Evolutionary conservation across 1,140 invertebrate species (phyloP).

Genomic region (Acyrthosiphon pisum): DNA sequence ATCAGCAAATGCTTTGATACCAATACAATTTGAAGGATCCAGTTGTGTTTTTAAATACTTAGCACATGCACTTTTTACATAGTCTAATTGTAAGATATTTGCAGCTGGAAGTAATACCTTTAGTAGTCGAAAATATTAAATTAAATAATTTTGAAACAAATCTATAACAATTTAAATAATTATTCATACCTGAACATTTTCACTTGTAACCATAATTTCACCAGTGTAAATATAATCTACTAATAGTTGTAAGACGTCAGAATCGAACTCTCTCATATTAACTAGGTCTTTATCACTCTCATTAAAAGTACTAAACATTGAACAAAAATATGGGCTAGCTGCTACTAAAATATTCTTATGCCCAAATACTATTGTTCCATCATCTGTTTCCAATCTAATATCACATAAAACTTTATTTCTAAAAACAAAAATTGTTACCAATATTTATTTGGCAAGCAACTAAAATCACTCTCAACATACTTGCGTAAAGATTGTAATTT

Average conservation of each 20-base stretch:
- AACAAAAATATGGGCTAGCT: constrained; percentile 94
- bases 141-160: not conserved
- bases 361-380: constrained; percentile 77
- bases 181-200: constrained; percentile 82
- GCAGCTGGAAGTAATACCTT: constrained; percentile 81
- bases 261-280: constrained; percentile 83
- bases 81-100: constrained; percentile 87
- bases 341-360: constrained; percentile 93
- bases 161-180: not conserved
- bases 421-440: constrained; percentile 58
- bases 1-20: constrained; percentile 94
- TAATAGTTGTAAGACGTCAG: constrained; percentile 77
- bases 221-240: constrained; percentile 92
- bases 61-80: constrained; percentile 91
- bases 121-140: constrained; percentile 21
- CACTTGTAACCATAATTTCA: constrained; percentile 88
- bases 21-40: constrained; percentile 93
- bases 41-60: constrained; percentile 90
- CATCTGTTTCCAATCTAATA: constrained; percentile 83
- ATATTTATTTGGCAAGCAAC: too few relatives aligned
- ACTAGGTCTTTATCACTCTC: constrained; percentile 84
- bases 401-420: constrained; percentile 86
- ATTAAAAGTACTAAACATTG: constrained; percentile 96
- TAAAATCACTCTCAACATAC: constrained; percentile 64
- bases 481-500: constrained; percentile 87